Evolutionary conservation across 2,888 invertebrate species (phyloP).

Genomic region (Choreutis nemorana): DNA sequence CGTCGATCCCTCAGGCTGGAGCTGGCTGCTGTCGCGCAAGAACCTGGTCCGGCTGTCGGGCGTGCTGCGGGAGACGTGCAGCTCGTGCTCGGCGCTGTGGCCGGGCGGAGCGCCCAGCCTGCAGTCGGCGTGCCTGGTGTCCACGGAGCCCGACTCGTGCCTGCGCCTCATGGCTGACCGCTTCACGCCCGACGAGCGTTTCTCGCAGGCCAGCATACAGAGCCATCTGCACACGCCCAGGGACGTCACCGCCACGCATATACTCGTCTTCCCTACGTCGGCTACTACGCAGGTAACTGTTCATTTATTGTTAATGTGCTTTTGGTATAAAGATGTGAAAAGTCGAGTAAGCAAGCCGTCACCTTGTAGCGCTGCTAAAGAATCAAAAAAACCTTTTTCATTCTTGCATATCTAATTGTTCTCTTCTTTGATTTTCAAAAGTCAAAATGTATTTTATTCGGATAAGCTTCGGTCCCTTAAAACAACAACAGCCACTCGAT

Average conservation of each 20-base stretch:
- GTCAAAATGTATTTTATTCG: background rate
- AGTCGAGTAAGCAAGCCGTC: no score
- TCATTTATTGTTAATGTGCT: background rate
- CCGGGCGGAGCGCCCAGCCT: conserved; percentile 89
- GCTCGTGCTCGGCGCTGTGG: conserved; percentile 84
- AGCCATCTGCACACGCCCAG: conserved; percentile 93
- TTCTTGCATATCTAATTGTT: background rate
- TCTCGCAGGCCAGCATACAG: conserved; percentile 86
- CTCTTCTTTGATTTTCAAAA: background rate
- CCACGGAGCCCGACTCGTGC: conserved; percentile 89
- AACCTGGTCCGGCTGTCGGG: conserved; percentile 88
- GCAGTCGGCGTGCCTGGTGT: conserved; percentile 96
- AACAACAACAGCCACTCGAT: no score
- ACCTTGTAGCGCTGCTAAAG: no score
- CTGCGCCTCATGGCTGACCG: conserved; percentile 93
- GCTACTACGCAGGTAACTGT: conserved; percentile 83
- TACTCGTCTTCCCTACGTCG: conserved; percentile 97
- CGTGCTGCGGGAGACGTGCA: conserved; percentile 89
- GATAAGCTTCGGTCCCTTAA: no score
- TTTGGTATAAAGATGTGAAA: no score
- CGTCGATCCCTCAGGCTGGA: conserved; percentile 76
- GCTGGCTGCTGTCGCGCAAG: conserved; percentile 90
- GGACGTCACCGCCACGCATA: conserved; percentile 97
- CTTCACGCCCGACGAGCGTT: conserved; percentile 94
- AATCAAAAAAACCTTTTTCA: no score